Evolutionary conservation across 2,113 vertebrate species (phyloP).

Genomic region (Hiodon alosoides): DNA sequence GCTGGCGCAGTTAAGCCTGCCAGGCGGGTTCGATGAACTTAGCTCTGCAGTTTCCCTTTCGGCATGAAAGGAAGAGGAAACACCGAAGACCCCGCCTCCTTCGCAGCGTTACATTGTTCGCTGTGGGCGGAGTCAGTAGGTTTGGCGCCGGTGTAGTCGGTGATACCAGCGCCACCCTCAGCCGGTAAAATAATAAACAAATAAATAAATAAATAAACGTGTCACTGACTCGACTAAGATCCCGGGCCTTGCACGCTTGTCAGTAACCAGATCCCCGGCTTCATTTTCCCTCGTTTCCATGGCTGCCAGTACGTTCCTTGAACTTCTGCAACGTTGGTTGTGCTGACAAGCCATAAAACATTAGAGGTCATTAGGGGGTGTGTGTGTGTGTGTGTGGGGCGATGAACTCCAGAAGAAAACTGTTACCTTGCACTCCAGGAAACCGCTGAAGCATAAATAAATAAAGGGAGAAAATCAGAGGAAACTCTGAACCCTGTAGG

Average conservation of each 20-base stretch:
- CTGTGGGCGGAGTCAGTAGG: too few relatives aligned
- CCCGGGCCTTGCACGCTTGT: background rate
- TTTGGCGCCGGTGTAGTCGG: too few relatives aligned
- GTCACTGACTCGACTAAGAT: too few relatives aligned
- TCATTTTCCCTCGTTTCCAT: background rate
- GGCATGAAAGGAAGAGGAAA: too few relatives aligned
- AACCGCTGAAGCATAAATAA: background rate
- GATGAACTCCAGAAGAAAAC: background rate
- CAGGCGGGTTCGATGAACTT: too few relatives aligned
- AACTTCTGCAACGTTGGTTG: background rate
- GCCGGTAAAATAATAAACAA: too few relatives aligned
- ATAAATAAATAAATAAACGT: too few relatives aligned
- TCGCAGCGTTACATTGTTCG: too few relatives aligned
- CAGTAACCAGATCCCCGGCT: background rate
- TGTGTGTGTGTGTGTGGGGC: background rate
- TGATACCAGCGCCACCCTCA: too few relatives aligned
- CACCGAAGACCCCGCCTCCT: too few relatives aligned
- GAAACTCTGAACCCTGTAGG: background rate
- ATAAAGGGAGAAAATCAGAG: background rate
- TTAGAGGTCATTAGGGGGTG: background rate
- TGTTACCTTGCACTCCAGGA: background rate
- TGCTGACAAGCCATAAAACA: background rate
- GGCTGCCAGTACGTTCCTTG: background rate
- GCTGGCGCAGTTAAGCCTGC: too few relatives aligned
- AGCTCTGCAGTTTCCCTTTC: too few relatives aligned